Percentiles rank a stretch among this genome's conserved stretches.
phyloP scores from a whole-genome alignment of 2,888 invertebrate species.

The Teinopalpus imperialis region DNA sequence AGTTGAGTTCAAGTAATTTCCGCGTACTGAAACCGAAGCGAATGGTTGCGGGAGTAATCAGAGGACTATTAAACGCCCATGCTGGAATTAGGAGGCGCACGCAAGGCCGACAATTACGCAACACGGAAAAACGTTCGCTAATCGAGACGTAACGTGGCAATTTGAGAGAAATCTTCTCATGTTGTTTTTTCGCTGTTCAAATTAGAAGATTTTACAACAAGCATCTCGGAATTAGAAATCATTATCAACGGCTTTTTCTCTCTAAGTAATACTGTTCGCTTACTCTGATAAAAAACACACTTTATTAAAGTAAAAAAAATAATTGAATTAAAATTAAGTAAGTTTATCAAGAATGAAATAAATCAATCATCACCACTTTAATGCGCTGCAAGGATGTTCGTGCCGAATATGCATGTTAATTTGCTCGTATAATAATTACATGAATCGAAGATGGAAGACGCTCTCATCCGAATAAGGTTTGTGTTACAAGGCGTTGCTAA shows the following conservation, averaged over 20 bases:
- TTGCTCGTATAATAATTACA: conserved; percentile 12
- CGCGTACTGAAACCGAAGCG: conserved; percentile 53
- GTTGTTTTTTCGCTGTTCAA: no score
- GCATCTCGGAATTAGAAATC: no score
- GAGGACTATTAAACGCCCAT: conserved; percentile 63
- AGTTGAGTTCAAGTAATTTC: conserved; percentile 36
- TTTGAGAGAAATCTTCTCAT: conserved; percentile 1
- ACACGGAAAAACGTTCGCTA: conserved; percentile 28
- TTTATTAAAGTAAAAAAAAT: no score
- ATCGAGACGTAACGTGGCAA: conserved; percentile 17
- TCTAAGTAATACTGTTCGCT: no score
- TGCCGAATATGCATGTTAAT: conserved; percentile 10
- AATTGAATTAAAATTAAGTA: no score
- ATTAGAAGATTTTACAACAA: no score
- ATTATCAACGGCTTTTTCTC: no score
- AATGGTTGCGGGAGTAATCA: conserved; percentile 52
- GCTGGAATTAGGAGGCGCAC: conserved; percentile 51
- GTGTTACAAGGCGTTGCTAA: conserved; percentile 35
- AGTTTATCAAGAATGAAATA: not conserved
- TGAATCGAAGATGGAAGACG: conserved; percentile 13
- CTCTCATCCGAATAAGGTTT: conserved; percentile 22
- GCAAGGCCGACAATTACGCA: conserved; percentile 49
- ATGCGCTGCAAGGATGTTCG: conserved; percentile 13
- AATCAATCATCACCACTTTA: conserved; percentile 9
- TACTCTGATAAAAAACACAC: no score